Evolutionary conservation across 1,140 invertebrate genomes (phyloP).

Genomic region (Trypoxylus dichotomus): DNA sequence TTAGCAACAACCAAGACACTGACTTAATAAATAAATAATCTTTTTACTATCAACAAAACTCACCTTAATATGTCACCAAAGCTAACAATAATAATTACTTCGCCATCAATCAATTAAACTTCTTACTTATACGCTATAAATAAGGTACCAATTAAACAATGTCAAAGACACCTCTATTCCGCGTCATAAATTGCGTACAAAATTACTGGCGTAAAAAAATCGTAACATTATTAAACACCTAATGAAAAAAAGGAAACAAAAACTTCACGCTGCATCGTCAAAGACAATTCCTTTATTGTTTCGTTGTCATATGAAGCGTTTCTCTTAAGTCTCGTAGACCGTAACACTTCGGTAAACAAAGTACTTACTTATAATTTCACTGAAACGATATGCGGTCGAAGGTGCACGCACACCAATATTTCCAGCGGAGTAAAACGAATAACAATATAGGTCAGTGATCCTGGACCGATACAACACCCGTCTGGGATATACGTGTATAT

Average conservation of each 20-base stretch:
- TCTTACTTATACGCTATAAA: too few relatives aligned
- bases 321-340: background rate
- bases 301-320: background rate
- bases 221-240: background rate
- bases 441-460: background rate
- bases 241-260: background rate
- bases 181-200: background rate
- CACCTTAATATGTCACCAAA: too few relatives aligned
- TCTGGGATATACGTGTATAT: too few relatives aligned
- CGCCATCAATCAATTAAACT: too few relatives aligned
- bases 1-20: too few relatives aligned
- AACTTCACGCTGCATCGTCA: background rate
- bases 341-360: background rate
- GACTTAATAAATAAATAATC: too few relatives aligned
- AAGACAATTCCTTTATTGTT: conserved; percentile 5
- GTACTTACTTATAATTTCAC: background rate
- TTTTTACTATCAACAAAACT: too few relatives aligned
- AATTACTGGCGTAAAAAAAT: background rate
- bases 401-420: background rate
- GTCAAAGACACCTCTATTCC: background rate
- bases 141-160: background rate
- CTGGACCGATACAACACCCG: background rate
- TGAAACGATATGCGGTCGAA: too few relatives aligned
- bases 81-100: too few relatives aligned
- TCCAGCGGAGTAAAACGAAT: background rate